Conservation (phyloP, 2,113 vertebrate species). For the Pseudolaguvia tuberculata region DNA sequence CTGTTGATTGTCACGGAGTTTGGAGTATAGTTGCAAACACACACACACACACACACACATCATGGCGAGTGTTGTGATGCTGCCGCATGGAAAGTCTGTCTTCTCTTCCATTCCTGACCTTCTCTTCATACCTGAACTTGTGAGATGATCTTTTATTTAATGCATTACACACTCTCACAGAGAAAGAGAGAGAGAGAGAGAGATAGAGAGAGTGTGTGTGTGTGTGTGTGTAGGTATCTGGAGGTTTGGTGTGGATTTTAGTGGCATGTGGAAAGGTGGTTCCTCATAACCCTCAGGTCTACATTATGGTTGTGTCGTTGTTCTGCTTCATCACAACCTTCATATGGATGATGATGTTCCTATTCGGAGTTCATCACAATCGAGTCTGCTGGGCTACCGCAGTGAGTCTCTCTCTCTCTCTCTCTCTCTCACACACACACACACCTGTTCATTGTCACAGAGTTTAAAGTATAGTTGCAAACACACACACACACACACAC, state of each 20-base stretch:
- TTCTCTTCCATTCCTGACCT: slow-evolving; percentile 65
- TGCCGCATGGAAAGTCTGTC: slow-evolving; percentile 59
- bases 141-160: slow-evolving; percentile 44
- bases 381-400: slow-evolving; percentile 64
- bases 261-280: slow-evolving; percentile 65
- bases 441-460: too few species aligned
- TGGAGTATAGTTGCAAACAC: not conserved
- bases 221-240: slow-evolving; percentile 62
- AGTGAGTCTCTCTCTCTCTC: slow-evolving; percentile 47
- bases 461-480: too few species aligned
- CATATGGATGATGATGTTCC: slow-evolving; percentile 66
- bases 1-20: not conserved
- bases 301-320: slow-evolving; percentile 79
- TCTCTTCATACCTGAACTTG: slow-evolving; percentile 68
- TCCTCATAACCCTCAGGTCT: slow-evolving; percentile 65
- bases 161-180: too few species aligned
- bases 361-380: slow-evolving; percentile 62
- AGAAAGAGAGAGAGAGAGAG: too few species aligned
- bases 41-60: not conserved
- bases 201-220: not conserved
- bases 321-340: slow-evolving; percentile 75
- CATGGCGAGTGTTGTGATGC: slow-evolving; percentile 44
- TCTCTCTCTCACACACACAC: too few species aligned
- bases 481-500: too few species aligned
- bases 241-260: slow-evolving; percentile 79